These are phyloP conservation scores for Belonocnema kinseyi DNA, from an alignment of 1,140 invertebrate genomes.

Conservation along the genomic window DNA sequence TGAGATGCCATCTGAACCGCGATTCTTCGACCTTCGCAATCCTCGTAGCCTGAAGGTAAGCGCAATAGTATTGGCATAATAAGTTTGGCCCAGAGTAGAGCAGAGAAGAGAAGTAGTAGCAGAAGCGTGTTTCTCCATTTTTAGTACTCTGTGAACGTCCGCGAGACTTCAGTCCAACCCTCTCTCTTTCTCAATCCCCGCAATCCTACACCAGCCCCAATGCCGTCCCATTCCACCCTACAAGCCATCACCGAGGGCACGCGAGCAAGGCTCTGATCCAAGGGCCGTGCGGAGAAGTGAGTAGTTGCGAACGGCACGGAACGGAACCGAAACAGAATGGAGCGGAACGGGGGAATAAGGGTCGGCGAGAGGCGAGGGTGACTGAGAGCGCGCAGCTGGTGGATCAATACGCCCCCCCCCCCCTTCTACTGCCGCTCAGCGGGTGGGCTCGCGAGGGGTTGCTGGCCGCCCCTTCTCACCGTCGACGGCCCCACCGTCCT, in stretches of 20 bases:
- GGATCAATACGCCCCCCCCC: constrained; percentile 74
- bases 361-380: constrained; percentile 50
- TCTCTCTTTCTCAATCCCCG: neutral
- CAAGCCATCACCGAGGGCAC: neutral
- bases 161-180: neutral
- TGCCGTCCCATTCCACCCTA: neutral
- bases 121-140: constrained; percentile 19
- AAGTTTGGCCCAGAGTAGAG: neutral
- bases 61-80: constrained; percentile 11
- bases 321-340: constrained; percentile 31
- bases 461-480: constrained; percentile 66
- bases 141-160: constrained; percentile 2
- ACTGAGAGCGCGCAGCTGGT: constrained; percentile 70
- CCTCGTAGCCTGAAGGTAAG: constrained; percentile 72
- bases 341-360: constrained; percentile 44
- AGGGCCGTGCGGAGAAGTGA: constrained; percentile 2
- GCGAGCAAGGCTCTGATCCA: constrained; percentile 10
- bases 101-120: constrained; percentile 11
- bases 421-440: constrained; percentile 55
- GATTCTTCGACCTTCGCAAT: constrained; percentile 69
- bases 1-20: constrained; percentile 66
- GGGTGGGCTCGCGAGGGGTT: constrained; percentile 71
- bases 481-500: constrained; percentile 48
- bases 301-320: constrained; percentile 40
- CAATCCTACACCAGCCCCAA: neutral